These are phyloP conservation scores for Myotis myotis DNA, from an alignment of 2,797 vertebrate genomes.

Conservation along the genomic window DNA sequence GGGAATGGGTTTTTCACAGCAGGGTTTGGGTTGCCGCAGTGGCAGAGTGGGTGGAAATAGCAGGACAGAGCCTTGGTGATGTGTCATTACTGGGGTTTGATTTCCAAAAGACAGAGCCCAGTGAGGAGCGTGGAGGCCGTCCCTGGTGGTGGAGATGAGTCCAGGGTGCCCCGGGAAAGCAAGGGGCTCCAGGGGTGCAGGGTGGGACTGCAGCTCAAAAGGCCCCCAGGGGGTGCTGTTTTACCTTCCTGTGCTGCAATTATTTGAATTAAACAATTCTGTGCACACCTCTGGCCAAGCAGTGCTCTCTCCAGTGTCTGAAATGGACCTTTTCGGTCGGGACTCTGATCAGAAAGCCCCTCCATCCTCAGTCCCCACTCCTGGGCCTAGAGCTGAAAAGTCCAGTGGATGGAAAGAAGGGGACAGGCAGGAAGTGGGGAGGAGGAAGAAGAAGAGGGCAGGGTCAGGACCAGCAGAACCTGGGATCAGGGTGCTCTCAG, in stretches of 20 bases:
- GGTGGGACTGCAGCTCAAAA: not conserved
- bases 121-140: too few relatives aligned
- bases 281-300: not conserved
- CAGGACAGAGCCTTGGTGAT: too few relatives aligned
- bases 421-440: not conserved
- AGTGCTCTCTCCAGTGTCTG: not conserved
- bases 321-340: not conserved
- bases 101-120: too few relatives aligned
- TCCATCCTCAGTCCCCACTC: rapidly evolving
- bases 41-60: not conserved
- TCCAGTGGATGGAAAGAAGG: not conserved
- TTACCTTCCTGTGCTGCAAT: not conserved
- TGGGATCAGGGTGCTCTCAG: not conserved
- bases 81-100: too few relatives aligned
- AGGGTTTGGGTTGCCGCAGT: not conserved
- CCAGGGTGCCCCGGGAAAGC: not conserved
- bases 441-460: not conserved
- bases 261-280: not conserved
- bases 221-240: not conserved
- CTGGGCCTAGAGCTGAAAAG: not conserved
- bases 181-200: not conserved
- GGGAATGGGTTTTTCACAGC: not conserved
- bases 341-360: not conserved
- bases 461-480: not conserved
- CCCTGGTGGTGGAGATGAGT: not conserved